phyloP scores from a whole-genome alignment of 2,113 vertebrate species.

The Erythrocercus mccallii region DNA sequence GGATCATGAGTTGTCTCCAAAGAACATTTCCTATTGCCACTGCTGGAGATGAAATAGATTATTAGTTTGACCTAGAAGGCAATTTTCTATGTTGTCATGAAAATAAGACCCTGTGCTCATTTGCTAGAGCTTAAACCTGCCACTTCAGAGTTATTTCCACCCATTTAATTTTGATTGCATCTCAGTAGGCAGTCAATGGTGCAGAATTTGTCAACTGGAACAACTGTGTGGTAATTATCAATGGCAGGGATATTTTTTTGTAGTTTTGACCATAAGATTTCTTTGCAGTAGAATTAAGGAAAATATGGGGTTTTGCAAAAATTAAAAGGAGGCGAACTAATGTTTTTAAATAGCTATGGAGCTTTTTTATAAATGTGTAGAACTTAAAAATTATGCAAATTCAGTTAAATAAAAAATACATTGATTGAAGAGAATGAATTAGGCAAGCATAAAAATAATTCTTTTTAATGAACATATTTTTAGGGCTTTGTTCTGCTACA shows the following conservation, averaged over 20 bases:
- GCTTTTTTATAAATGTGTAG: neutral
- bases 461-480: neutral
- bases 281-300: neutral
- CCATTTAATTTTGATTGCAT: conserved; percentile 59
- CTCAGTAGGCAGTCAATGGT: conserved; percentile 47
- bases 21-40: neutral
- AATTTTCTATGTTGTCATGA: conserved; percentile 1
- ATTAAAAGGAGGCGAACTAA: neutral
- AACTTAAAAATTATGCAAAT: neutral
- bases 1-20: neutral
- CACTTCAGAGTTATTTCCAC: conserved; percentile 50
- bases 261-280: neutral
- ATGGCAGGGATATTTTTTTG: neutral
- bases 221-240: conserved; percentile 34
- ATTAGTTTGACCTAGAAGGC: neutral
- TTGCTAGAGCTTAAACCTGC: conserved; percentile 13
- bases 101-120: conserved; percentile 1
- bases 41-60: neutral
- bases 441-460: neutral
- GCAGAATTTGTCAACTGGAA: neutral
- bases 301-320: neutral
- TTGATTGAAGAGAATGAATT: neutral
- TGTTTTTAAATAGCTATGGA: neutral
- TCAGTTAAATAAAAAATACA: neutral
- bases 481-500: neutral